Evolutionary conservation across 1,140 invertebrate species (phyloP).

Genomic region (Saccostrea cuccullata): DNA sequence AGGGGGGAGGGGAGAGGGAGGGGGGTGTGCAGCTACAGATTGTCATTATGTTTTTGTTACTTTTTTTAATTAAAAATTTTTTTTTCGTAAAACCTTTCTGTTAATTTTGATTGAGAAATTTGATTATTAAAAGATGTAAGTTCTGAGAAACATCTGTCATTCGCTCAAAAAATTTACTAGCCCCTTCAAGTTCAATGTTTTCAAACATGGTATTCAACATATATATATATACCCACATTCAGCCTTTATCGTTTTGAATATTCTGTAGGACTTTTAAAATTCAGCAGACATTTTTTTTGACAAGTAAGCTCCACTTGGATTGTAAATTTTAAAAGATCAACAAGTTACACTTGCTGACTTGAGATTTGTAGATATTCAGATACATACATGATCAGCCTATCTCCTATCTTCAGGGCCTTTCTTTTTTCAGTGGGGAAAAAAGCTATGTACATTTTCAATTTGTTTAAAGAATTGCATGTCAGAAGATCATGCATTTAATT

Average conservation of each 20-base stretch:
- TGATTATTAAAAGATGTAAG: too few species aligned
- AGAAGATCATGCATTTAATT: not conserved
- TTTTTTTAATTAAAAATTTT: too few species aligned
- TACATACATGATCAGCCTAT: not conserved
- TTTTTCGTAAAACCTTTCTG: too few species aligned
- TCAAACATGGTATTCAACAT: not conserved
- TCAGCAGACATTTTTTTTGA: not conserved
- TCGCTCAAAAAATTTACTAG: too few species aligned
- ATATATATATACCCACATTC: not conserved
- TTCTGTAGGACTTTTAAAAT: not conserved
- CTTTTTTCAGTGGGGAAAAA: not conserved
- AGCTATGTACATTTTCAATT: not conserved
- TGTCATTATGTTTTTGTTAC: too few species aligned
- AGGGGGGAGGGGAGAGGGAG: too few species aligned
- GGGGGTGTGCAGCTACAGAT: too few species aligned
- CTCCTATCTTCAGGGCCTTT: not conserved
- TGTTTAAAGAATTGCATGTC: slow-evolving; percentile 17
- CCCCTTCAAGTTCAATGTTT: not conserved
- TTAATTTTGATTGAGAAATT: too few species aligned
- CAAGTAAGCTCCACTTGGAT: not conserved
- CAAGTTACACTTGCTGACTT: not conserved
- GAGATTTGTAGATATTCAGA: not conserved
- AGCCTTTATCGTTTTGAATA: not conserved
- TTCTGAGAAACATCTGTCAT: too few species aligned
- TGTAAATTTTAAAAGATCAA: slow-evolving; percentile 20